phyloP scores from a whole-genome alignment of 2,888 invertebrate genomes.

The Callimorpha dominula region DNA sequence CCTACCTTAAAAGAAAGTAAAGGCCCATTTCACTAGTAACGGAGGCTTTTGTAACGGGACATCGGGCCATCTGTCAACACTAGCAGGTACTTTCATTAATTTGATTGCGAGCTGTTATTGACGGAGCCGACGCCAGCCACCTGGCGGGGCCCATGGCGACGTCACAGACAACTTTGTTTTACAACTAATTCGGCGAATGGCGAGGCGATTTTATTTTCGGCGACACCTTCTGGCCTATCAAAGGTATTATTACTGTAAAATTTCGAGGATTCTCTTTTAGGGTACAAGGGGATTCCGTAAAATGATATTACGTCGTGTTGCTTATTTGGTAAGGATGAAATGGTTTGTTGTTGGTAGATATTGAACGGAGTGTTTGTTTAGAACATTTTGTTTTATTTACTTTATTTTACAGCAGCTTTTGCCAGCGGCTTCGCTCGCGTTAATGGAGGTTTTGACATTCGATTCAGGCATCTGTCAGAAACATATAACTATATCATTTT shows the following conservation, averaged over 20 bases:
- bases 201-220: slow-evolving; percentile 7
- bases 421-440: not conserved
- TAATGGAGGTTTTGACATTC: not conserved
- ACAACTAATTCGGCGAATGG: slow-evolving; percentile 37
- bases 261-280: slow-evolving; percentile 1
- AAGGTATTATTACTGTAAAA: slow-evolving; percentile 17
- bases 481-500: not conserved
- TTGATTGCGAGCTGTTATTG: slow-evolving; percentile 39
- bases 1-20: not conserved
- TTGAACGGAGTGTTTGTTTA: not conserved
- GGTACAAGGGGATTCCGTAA: slow-evolving; percentile 6
- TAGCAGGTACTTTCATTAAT: slow-evolving; percentile 31
- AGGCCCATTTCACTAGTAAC: not conserved
- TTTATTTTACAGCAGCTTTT: not conserved
- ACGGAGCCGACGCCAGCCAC: slow-evolving; percentile 13
- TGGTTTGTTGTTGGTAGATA: slow-evolving; percentile 2
- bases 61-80: slow-evolving; percentile 12
- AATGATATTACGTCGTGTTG: slow-evolving; percentile 14
- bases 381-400: not conserved
- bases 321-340: not conserved
- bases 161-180: slow-evolving; percentile 39
- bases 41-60: not conserved
- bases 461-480: not conserved
- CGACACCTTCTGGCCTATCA: slow-evolving; percentile 14
- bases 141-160: slow-evolving; percentile 15